Base-by-base conservation (phyloP, 2,888 invertebrate genomes). In the Odontomyia ornata region DNA sequence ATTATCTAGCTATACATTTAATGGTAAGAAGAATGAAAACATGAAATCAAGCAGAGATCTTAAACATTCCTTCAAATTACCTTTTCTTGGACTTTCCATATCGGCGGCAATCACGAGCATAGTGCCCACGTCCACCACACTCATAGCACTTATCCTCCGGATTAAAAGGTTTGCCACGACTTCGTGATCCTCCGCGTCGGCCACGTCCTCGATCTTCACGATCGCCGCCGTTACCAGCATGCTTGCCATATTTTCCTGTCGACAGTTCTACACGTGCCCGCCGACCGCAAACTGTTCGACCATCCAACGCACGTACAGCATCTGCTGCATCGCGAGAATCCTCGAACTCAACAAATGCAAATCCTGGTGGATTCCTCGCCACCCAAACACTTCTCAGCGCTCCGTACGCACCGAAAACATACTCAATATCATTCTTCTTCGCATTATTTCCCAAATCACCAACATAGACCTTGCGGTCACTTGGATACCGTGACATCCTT, bases 311-410 rank as follows among this genome's bases (percentile, higher is more conserved):
- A 62, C 91, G 84, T 79, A 96, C 95, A 28, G 97, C 95, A 87
- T 97, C 96, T 83, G 96, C 95, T 11, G 97, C 97, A 86, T 98
- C 98, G 80, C 87, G 81, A 5, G 94, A 91, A 86, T 98, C 97
- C 88, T 97, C 96, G 85, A 95, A 97, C 85, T 97, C 96, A 1
- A 97, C 95, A 87, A 97, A 97, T 7, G 96, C 97, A 87, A 97
- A 97, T 75, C 97, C 98, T 77, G 98, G 97, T 13, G 86, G 86
- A 86, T 98, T 97, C 81, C 97, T 90, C 0, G 98, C 98, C n/a
- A 98, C 97, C 98, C 98, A 98, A 64, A 98, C 97, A 88, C 96
- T 97, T 83, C 95, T 91, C 82, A 98, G 88, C 0, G 95, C 93
- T 13, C 98, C 98, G 84, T 96, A 98, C 83, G 96, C 94, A 78